Evolutionary conservation across 1,140 invertebrate species (phyloP), one percentile per base, ranked within the genome.

Genomic region (Rhyacophila brunnea): DNA sequence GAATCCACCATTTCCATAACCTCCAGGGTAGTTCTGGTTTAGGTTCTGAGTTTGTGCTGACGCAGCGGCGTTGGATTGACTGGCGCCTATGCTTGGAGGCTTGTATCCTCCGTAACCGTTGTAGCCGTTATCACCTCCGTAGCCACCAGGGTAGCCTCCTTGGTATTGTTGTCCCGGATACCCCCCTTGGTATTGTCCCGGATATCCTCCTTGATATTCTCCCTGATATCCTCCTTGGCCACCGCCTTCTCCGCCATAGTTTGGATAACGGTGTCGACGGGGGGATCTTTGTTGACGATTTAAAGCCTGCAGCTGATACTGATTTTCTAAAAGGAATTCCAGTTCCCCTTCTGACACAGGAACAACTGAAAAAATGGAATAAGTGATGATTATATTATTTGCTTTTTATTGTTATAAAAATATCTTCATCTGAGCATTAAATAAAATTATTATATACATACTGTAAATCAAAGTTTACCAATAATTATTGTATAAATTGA

Each of bases 311-410:
- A 57, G 35, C 32, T 44, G 19, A 9, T 15, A 17, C 18, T 52
- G 48, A 23, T 53, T 49, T n/a, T 23, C 52, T 20, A 64, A 13
- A 9, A 62, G 20, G n/a, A 52, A 28, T 36, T 52, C 23, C 1
- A 64, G 42, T 32, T 64, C 62, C 34, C 46, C 38, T 14, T 64
- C 58, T 5, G 62, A 60, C n/a, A 64, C 18, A 4, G 62, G 57
- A 28, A 59, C 23, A 7, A 59, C 57, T 59, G 43, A 17, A 59
- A 59, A 20, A 19, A 43, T n/a, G n/a, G n/a, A n/a, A n/a, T n/a
- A n/a, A n/a, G n/a, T n/a, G n/a, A n/a, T n/a, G n/a, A n/a, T n/a
- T n/a, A n/a, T n/a, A n/a, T n/a, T n/a, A n/a, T n/a, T n/a, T n/a
- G n/a, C n/a, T n/a, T n/a, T n/a, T n/a, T n/a, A n/a, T n/a, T n/a